Evolutionary conservation across 2,113 vertebrate species (phyloP).

Genomic region (Mirounga angustirostris): DNA sequence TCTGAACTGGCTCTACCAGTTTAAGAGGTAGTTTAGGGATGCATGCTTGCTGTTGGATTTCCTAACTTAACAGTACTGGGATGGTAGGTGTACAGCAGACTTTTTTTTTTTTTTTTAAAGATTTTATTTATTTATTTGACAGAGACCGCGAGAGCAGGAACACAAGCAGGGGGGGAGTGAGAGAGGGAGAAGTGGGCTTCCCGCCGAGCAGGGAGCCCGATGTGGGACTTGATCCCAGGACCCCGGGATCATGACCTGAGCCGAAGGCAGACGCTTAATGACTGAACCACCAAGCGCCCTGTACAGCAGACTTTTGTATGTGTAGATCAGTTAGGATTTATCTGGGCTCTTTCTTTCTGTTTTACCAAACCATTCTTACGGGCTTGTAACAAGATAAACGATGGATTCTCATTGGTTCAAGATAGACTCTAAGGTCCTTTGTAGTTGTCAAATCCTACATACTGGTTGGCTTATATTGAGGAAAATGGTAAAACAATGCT

Average conservation of each 20-base stretch:
- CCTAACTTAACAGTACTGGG: background rate
- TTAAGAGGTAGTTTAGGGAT: background rate
- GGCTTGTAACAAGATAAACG: background rate
- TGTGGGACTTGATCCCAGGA: no score
- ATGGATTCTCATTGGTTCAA: background rate
- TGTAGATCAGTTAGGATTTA: background rate
- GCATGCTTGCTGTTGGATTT: background rate
- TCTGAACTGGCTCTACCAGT: background rate
- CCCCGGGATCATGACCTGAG: no score
- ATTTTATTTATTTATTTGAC: no score
- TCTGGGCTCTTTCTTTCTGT: background rate
- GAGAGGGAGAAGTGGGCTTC: no score
- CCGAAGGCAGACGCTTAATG: no score
- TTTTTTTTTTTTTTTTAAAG: background rate
- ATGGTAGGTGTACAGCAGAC: background rate
- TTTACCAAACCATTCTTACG: background rate
- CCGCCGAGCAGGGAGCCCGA: no score
- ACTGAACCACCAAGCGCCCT: background rate
- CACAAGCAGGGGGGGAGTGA: no score
- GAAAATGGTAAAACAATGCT: background rate
- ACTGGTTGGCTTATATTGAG: background rate
- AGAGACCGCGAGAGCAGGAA: no score
- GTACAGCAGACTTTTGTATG: background rate
- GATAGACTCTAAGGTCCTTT: background rate
- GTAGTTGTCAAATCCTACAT: background rate